Percentiles rank a stretch among this genome's conserved stretches.
Evolutionary conservation across 92 coral and sea anemone genomes (phyloP).

Genomic region (Parazoanthus atlanticus): DNA sequence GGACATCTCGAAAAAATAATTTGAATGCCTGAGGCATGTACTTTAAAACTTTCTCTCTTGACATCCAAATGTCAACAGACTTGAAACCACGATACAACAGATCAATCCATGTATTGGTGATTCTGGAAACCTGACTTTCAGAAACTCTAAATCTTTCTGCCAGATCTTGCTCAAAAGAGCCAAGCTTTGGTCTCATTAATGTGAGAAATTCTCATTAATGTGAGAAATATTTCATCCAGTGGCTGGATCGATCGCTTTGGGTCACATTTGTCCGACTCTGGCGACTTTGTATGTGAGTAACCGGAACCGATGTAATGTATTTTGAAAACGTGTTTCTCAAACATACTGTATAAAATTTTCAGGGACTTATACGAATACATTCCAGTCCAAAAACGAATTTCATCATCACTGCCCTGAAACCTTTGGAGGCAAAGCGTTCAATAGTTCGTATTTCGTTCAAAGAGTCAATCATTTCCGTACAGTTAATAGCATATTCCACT

Average conservation of each 20-base stretch:
- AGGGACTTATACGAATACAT: constrained; percentile 17
- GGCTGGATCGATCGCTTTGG: neutral
- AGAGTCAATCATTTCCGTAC: constrained; percentile 14
- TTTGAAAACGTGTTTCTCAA: neutral
- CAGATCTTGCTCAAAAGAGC: constrained; percentile 16
- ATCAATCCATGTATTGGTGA: constrained; percentile 8
- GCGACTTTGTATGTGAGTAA: neutral
- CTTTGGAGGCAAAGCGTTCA: neutral
- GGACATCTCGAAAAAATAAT: neutral
- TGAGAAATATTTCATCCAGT: neutral
- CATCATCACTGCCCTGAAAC: constrained; percentile 27
- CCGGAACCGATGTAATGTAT: neutral
- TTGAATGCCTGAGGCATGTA: constrained; percentile 14
- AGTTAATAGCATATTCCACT: neutral
- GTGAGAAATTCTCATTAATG: constrained; percentile 7
- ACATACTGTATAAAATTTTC: neutral
- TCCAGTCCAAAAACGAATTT: constrained; percentile 23
- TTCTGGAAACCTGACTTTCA: constrained; percentile 11
- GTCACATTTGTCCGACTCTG: constrained; percentile 1
- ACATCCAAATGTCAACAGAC: constrained; percentile 12
- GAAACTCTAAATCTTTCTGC: constrained; percentile 1
- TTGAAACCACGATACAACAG: neutral
- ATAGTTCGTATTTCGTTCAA: neutral
- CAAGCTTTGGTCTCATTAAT: constrained; percentile 16
- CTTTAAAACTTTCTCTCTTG: neutral